phyloP scores from a whole-genome alignment of 2,888 invertebrate species.

The Poecilobothrus nobilitatus region DNA sequence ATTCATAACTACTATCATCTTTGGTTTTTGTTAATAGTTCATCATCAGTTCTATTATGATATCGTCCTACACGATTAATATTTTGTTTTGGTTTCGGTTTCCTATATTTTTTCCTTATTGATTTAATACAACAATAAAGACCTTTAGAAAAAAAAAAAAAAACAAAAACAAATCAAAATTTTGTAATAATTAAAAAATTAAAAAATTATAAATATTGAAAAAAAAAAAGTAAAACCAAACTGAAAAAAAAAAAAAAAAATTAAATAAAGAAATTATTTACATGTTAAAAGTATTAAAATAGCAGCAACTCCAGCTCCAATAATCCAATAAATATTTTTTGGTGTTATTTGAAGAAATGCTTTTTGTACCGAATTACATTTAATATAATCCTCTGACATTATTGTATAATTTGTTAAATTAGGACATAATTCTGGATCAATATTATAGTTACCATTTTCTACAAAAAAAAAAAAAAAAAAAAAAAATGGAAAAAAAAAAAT shows the following conservation, averaged over 20 bases:
- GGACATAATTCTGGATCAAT: slow-evolving; percentile 7
- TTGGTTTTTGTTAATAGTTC: neutral
- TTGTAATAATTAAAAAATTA: too few relatives aligned
- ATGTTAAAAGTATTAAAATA: neutral
- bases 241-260: too few relatives aligned
- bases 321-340: slow-evolving; percentile 2
- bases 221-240: too few relatives aligned
- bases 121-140: neutral
- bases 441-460: neutral
- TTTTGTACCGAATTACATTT: neutral
- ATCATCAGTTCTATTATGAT: slow-evolving; percentile 4
- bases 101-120: neutral
- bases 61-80: neutral
- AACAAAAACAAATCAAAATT: too few relatives aligned
- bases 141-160: neutral
- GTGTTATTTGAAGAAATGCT: neutral
- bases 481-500: too few relatives aligned
- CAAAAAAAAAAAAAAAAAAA: neutral
- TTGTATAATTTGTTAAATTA: slow-evolving; percentile 8
- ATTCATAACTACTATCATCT: slow-evolving; percentile 1
- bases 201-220: too few relatives aligned
- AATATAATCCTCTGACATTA: neutral
- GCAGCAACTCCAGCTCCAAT: neutral
- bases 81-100: neutral
- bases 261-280: neutral